Base-by-base conservation (phyloP, 2,797 vertebrate species). In the Spondyliosoma cantharus region DNA sequence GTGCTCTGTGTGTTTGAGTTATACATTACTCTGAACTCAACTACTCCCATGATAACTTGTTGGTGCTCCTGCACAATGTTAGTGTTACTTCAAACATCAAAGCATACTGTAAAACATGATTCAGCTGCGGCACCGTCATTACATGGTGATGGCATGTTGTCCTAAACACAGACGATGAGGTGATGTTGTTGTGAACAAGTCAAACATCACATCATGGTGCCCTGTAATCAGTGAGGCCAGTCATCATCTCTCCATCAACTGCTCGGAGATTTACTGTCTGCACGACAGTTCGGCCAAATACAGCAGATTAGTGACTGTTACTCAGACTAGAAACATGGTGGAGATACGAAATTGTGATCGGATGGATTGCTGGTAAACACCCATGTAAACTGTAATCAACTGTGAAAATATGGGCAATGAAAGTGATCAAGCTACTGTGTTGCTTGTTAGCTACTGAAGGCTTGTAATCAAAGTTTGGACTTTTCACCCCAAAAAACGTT, bases 141-240 rank as follows among this genome's bases (percentile, higher is more conserved):
- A 80, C 46, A 59, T 11, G 17, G 4, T 80, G 75, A 80, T 7
- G 50, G 27, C 66, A 64, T 50, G 64, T 37, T 57, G 71, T 29
- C 3, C 13, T 49, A 79, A 72, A 72, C 57, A 13, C 25, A 73
- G 11, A 58, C 22, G 56, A 32, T 72, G 74, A 84, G 61, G 58
- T 68, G 50, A 81, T 71, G 76, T 50, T 64, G 24, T 46, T 65
- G 69, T 74, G 58, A 75, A 60, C 43, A 54, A 52, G 75, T 46
- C 66, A 80, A 76, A 76, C 70, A 78, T 78, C 48, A 32, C 22
- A 71, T 71, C 70, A 48, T 19, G 22, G 25, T 49, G 15, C 71
- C 27, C 78, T 70, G 71, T 86, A 63, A 82, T 82, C 81, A 82
- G n/a, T 14, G 60, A 57, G 25, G 1, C 12, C 63, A 42, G 67